Percentiles rank a stretch among this genome's conserved stretches.
These are phyloP conservation scores for Chaetura pelagica DNA, from an alignment of 2,113 vertebrate genomes.

Conservation along the genomic window DNA sequence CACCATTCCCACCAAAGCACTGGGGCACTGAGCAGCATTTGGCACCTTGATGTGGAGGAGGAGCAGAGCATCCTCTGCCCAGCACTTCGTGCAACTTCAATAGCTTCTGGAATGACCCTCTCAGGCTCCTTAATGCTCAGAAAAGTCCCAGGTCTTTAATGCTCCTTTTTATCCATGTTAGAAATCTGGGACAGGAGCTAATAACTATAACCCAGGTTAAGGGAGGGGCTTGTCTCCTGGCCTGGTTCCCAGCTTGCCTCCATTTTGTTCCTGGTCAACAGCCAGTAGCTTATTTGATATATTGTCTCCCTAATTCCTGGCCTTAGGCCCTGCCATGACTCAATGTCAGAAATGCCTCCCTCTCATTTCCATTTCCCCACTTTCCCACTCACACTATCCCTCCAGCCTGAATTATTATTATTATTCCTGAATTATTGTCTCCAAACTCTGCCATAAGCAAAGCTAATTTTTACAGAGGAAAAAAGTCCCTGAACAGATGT, in stretches of 20 bases:
- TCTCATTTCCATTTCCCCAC: not conserved
- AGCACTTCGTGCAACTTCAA: not conserved
- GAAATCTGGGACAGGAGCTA: conserved; percentile 56
- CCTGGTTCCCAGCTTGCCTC: conserved; percentile 43
- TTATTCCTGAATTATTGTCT: not conserved
- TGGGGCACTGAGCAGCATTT: not conserved
- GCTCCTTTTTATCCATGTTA: not conserved
- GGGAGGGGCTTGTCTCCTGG: not conserved
- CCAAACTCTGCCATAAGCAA: not conserved
- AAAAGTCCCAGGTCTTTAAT: not conserved
- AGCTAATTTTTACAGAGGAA: not conserved
- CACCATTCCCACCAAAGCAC: not conserved
- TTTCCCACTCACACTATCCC: not conserved
- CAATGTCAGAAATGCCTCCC: not conserved
- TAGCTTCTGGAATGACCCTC: not conserved
- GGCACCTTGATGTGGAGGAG: not conserved
- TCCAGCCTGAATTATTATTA: too few species aligned
- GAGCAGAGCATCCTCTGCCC: not conserved
- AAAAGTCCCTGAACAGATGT: not conserved
- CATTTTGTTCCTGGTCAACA: conserved; percentile 62
- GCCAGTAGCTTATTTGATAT: conserved; percentile 51
- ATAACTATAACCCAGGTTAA: conserved; percentile 29
- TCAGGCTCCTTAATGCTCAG: not conserved
- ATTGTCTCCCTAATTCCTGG: conserved; percentile 56
- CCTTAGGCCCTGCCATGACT: not conserved